Evolutionary conservation across 2,797 vertebrate species (phyloP).

Genomic region (Ceryle rudis): DNA sequence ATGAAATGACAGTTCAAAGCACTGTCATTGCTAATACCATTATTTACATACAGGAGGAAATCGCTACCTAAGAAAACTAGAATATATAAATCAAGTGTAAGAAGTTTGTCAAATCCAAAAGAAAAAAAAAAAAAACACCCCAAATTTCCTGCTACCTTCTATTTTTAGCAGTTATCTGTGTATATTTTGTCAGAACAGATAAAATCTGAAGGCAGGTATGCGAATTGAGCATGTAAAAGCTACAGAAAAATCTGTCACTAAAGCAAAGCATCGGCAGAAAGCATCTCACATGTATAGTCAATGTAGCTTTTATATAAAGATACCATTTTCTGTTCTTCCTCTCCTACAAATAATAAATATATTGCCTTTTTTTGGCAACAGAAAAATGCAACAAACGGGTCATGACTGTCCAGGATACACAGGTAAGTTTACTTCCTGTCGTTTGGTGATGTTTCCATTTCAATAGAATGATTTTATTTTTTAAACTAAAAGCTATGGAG

Average conservation of each 20-base stretch:
- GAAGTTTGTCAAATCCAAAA: not conserved
- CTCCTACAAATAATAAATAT: not conserved
- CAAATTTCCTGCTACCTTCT: not conserved
- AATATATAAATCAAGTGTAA: not conserved
- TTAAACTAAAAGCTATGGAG: not conserved
- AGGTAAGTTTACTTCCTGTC: constrained; percentile 7
- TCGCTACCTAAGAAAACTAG: not conserved
- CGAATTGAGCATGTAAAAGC: not conserved
- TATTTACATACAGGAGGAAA: not conserved
- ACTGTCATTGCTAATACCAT: not conserved
- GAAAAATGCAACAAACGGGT: not conserved
- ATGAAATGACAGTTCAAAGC: constrained; percentile 60
- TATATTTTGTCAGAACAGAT: not conserved
- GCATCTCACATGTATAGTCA: not conserved
- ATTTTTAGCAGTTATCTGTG: not conserved
- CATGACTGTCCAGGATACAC: not conserved
- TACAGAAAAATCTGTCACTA: not conserved
- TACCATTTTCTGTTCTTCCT: not conserved
- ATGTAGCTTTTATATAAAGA: not conserved
- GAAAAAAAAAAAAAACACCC: not conserved
- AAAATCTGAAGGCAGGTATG: not conserved
- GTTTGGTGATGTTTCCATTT: not conserved
- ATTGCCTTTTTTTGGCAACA: not conserved
- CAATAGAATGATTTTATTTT: not conserved
- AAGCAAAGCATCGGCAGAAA: not conserved